These are phyloP conservation scores for Drosophila tani DNA, from an alignment of 1,140 invertebrate genomes.

Conservation along the genomic window DNA sequence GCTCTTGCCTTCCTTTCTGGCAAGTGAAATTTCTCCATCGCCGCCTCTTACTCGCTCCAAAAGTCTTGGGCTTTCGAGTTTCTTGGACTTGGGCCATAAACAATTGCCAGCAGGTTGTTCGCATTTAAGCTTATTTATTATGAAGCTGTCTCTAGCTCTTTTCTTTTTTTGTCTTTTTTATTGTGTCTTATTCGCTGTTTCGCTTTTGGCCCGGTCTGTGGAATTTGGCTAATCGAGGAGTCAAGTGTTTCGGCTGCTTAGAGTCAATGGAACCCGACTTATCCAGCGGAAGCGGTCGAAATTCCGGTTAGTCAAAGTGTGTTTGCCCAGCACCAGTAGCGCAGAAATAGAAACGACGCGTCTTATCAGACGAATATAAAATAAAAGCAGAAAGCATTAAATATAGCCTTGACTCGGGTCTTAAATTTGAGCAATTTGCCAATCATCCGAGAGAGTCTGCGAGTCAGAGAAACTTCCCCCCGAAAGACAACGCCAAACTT, in stretches of 20 bases:
- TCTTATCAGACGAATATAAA: slow-evolving; percentile 49
- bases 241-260: slow-evolving; percentile 49
- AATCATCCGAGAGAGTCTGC: slow-evolving; percentile 54
- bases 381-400: slow-evolving; percentile 19
- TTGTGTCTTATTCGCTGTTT: slow-evolving; percentile 7
- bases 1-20: slow-evolving; percentile 56
- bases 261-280: slow-evolving; percentile 38
- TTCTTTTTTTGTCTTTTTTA: slow-evolving; percentile 3
- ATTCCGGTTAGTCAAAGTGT: slow-evolving; percentile 28
- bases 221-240: slow-evolving; percentile 71
- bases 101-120: slow-evolving; percentile 61
- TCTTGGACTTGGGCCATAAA: slow-evolving; percentile 66
- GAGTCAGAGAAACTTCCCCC: slow-evolving; percentile 16
- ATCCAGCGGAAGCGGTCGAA: slow-evolving; percentile 42
- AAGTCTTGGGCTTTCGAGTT: slow-evolving; percentile 53
- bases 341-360: slow-evolving; percentile 15
- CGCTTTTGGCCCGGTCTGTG: slow-evolving; percentile 32
- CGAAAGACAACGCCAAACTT: slow-evolving; percentile 51
- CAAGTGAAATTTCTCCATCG: slow-evolving; percentile 67
- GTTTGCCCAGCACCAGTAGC: slow-evolving; percentile 16
- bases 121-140: slow-evolving; percentile 56
- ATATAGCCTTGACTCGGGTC: slow-evolving; percentile 64
- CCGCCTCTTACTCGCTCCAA: slow-evolving; percentile 21
- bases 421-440: slow-evolving; percentile 71
- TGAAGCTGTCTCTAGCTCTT: slow-evolving; percentile 45